A percentile compares a stretch with the other conserved stretches of the same genome.
Evolutionary conservation across 37 sponge, comb jelly and placozoan genomes (phyloP).

Genomic region (Amphimedon queenslandica): DNA sequence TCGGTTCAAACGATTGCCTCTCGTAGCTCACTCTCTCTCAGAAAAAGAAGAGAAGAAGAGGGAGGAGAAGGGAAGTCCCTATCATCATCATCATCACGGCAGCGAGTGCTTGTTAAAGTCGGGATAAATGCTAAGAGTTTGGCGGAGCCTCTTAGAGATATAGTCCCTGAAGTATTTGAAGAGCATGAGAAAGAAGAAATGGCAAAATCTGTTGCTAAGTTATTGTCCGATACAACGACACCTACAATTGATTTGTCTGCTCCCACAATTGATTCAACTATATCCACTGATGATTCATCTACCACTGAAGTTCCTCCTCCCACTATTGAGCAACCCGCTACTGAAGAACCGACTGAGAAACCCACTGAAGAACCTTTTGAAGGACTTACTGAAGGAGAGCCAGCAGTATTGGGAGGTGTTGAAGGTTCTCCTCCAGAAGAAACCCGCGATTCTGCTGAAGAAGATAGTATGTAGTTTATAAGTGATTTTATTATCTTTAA

Average conservation of each 20-base stretch:
- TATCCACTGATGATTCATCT: background rate
- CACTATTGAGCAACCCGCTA: background rate
- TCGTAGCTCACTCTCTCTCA: slow-evolving; percentile 7
- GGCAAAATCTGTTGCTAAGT: background rate
- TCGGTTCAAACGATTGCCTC: slow-evolving; percentile 28
- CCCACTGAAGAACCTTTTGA: background rate
- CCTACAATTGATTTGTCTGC: too few species aligned
- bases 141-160: slow-evolving; percentile 12
- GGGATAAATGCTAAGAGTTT: slow-evolving; percentile 22
- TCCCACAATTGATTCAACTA: too few species aligned
- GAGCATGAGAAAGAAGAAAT: slow-evolving; percentile 31
- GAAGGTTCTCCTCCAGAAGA: too few species aligned
- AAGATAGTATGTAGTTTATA: too few species aligned
- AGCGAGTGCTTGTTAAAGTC: slow-evolving; percentile 9
- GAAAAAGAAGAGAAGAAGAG: background rate
- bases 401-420: background rate
- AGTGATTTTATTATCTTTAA: too few species aligned
- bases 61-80: slow-evolving; percentile 4
- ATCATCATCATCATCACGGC: background rate
- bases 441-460: too few species aligned
- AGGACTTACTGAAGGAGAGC: background rate
- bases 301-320: background rate
- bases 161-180: slow-evolving; percentile 48
- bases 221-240: too few species aligned
- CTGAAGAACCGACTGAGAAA: background rate